These are phyloP conservation scores for Premnoplex brunnescens DNA, from an alignment of 2,797 vertebrate species.

Conservation along the genomic window DNA sequence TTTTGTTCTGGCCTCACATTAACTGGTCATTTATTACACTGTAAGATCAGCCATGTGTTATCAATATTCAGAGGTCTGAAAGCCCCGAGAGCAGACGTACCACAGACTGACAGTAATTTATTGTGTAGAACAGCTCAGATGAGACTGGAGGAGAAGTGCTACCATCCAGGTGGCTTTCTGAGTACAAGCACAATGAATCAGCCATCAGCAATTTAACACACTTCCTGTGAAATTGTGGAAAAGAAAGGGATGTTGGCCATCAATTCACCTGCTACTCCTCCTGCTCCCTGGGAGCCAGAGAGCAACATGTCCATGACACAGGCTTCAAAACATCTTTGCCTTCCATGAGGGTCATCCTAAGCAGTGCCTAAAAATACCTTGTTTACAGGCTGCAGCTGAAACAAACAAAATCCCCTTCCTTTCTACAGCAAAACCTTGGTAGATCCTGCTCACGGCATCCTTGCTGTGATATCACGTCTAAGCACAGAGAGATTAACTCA, in stretches of 20 bases:
- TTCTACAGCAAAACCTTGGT: neutral
- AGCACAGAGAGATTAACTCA: neutral
- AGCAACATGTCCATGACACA: neutral
- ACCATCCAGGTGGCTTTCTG: neutral
- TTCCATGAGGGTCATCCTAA: neutral
- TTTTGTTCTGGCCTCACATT: neutral
- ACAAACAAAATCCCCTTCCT: neutral
- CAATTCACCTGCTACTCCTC: rapidly evolving
- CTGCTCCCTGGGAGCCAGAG: rapidly evolving
- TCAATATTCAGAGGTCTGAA: neutral
- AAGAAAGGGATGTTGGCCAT: neutral
- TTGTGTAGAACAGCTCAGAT: neutral
- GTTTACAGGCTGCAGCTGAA: neutral
- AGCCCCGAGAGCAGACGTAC: neutral
- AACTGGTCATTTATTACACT: neutral
- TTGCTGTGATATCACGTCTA: neutral
- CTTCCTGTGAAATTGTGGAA: neutral
- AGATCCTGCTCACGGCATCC: neutral
- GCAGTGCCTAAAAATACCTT: neutral
- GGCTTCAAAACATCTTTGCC: neutral
- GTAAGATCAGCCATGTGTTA: neutral
- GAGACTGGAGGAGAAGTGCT: neutral
- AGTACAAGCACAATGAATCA: neutral
- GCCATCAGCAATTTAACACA: neutral
- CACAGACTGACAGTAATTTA: neutral